These are phyloP conservation scores for Euura saliciscinereae DNA, from an alignment of 1,140 invertebrate species.

Conservation along the genomic window DNA sequence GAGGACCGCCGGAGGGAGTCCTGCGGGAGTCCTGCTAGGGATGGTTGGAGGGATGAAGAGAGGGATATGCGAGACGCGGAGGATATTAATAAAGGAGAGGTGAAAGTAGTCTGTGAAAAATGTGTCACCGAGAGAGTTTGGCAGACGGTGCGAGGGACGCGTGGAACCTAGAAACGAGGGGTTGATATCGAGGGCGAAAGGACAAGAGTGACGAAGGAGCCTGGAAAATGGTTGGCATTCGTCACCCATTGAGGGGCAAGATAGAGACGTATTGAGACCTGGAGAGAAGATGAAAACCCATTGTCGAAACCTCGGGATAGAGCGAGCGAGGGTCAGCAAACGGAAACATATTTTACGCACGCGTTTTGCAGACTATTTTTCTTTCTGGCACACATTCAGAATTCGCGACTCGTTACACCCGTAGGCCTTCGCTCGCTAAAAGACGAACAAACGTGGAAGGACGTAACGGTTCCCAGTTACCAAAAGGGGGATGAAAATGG, in stretches of 20 bases:
- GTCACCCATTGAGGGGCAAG: conserved; percentile 28
- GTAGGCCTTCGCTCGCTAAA: not conserved
- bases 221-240: conserved; percentile 24
- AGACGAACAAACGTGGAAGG: not conserved
- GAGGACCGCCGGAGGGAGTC: not conserved
- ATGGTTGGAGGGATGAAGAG: not conserved
- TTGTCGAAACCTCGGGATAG: conserved; percentile 33
- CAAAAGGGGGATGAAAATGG: not conserved
- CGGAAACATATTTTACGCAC: conserved; percentile 21
- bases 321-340: conserved; percentile 27
- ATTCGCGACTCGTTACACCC: not conserved
- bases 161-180: no score
- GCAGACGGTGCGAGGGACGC: not conserved
- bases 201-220: not conserved
- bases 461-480: no score
- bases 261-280: conserved; percentile 48
- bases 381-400: not conserved
- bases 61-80: not conserved
- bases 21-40: not conserved
- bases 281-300: conserved; percentile 45
- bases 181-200: not conserved
- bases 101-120: conserved; percentile 14
- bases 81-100: conserved; percentile 16
- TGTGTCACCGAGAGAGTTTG: conserved; percentile 3
- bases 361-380: not conserved